Conservation (phyloP, 2,888 invertebrate genomes). For the Fissipunctia ypsillon region DNA sequence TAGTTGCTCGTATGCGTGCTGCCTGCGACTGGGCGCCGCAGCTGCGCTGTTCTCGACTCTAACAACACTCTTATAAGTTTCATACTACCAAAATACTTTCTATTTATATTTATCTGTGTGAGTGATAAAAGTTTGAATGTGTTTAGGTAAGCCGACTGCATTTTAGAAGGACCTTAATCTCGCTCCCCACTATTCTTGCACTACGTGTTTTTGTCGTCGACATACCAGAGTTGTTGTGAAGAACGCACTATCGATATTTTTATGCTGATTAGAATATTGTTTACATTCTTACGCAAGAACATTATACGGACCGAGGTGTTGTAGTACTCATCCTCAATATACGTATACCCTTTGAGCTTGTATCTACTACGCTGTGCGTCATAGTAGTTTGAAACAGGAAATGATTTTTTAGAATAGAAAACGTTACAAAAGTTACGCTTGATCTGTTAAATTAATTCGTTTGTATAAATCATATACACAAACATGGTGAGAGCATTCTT, state of each 20-base stretch:
- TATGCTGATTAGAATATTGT: constrained; percentile 68
- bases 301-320: constrained; percentile 44
- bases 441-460: constrained; percentile 51
- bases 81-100: constrained; percentile 66
- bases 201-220: constrained; percentile 83
- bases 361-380: constrained; percentile 28
- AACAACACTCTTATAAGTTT: constrained; percentile 71
- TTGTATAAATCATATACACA: constrained; percentile 49
- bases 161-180: constrained; percentile 87
- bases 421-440: constrained; percentile 21
- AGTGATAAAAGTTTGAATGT: constrained; percentile 82
- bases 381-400: constrained; percentile 39
- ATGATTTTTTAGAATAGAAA: constrained; percentile 40
- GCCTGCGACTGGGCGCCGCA: constrained; percentile 71
- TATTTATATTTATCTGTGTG: constrained; percentile 75
- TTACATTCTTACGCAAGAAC: constrained; percentile 64
- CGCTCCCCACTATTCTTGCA: constrained; percentile 79
- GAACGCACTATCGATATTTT: constrained; percentile 74
- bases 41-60: constrained; percentile 72
- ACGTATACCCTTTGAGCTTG: constrained; percentile 42
- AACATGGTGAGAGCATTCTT: constrained; percentile 70
- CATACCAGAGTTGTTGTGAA: constrained; percentile 81
- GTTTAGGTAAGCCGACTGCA: constrained; percentile 84
- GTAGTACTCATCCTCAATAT: constrained; percentile 51
- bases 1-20: constrained; percentile 81